Evolutionary conservation across 2,888 invertebrate species (phyloP).

Genomic region (Phaonia tiefii): DNA sequence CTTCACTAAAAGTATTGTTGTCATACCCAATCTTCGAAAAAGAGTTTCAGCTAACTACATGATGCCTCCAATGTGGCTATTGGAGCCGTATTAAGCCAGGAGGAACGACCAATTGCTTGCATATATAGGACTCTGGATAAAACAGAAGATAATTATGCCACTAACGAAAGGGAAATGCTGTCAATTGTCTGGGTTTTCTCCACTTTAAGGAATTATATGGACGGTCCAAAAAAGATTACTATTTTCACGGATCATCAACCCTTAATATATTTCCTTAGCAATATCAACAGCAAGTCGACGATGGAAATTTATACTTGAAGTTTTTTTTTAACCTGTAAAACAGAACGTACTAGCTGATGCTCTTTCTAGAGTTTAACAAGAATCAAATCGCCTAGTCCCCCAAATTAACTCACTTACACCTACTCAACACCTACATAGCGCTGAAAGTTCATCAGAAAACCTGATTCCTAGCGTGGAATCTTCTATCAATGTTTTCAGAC

Average conservation of each 20-base stretch:
- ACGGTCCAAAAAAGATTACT: constrained; percentile 70
- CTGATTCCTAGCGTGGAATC: too few relatives aligned
- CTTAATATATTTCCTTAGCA: too few relatives aligned
- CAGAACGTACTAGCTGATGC: too few relatives aligned
- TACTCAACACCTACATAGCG: constrained; percentile 63
- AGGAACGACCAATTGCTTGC: constrained; percentile 29
- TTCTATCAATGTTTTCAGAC: too few relatives aligned
- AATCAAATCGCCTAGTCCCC: neutral
- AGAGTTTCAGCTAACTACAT: constrained; percentile 39
- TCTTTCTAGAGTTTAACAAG: constrained; percentile 43
- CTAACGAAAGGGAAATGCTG: too few relatives aligned
- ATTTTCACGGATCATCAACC: too few relatives aligned
- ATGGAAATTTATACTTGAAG: constrained; percentile 58
- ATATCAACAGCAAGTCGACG: constrained; percentile 52
- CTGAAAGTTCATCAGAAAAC: constrained; percentile 63
- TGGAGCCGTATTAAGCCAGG: too few relatives aligned
- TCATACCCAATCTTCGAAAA: too few relatives aligned
- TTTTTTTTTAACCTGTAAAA: constrained; percentile 69
- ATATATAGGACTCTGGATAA: constrained; percentile 41
- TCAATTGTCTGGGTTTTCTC: too few relatives aligned
- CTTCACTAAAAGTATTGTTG: neutral
- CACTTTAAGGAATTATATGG: constrained; percentile 74
- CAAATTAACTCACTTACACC: constrained; percentile 49
- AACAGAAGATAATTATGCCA: too few relatives aligned
- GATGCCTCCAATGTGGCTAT: constrained; percentile 48